These are phyloP conservation scores for Aleiodes testaceus DNA, from an alignment of 2,888 invertebrate species.

Conservation along the genomic window DNA sequence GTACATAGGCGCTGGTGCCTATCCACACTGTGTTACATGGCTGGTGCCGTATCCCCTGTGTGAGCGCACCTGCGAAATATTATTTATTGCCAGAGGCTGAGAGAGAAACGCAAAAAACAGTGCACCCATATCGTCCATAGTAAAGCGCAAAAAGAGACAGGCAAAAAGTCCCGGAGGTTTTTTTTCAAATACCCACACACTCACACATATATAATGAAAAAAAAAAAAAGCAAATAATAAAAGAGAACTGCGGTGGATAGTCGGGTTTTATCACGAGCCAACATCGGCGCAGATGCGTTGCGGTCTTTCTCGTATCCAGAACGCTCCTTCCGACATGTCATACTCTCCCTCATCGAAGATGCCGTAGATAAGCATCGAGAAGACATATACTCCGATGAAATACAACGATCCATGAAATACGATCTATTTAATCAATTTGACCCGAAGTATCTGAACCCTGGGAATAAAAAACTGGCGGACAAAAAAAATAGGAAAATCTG, in stretches of 20 bases:
- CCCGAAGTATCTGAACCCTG: background rate
- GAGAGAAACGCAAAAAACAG: constrained; percentile 41
- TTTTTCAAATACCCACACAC: constrained; percentile 11
- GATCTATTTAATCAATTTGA: background rate
- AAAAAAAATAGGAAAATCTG: constrained; percentile 42
- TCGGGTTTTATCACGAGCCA: constrained; percentile 60
- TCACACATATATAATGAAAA: constrained; percentile 21
- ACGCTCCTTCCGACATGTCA: constrained; percentile 41
- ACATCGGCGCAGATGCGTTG: constrained; percentile 66
- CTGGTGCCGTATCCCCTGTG: constrained; percentile 52
- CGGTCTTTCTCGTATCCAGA: constrained; percentile 46
- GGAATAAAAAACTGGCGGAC: constrained; percentile 46
- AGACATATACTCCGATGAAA: background rate
- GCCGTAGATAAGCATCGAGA: constrained; percentile 17
- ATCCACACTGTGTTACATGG: constrained; percentile 58
- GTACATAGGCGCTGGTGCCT: constrained; percentile 38
- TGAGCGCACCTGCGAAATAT: constrained; percentile 69
- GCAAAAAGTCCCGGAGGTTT: constrained; percentile 42
- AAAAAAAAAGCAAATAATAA: background rate
- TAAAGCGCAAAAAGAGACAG: constrained; percentile 45
- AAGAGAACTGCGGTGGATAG: constrained; percentile 37
- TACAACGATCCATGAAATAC: background rate
- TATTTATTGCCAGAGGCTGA: constrained; percentile 62
- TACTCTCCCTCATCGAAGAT: constrained; percentile 6
- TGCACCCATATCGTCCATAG: constrained; percentile 20